Evolutionary conservation across 2,113 vertebrate species (phyloP), one percentile per base, ranked within the genome.

Genomic region (Neodon shergylaensis): DNA sequence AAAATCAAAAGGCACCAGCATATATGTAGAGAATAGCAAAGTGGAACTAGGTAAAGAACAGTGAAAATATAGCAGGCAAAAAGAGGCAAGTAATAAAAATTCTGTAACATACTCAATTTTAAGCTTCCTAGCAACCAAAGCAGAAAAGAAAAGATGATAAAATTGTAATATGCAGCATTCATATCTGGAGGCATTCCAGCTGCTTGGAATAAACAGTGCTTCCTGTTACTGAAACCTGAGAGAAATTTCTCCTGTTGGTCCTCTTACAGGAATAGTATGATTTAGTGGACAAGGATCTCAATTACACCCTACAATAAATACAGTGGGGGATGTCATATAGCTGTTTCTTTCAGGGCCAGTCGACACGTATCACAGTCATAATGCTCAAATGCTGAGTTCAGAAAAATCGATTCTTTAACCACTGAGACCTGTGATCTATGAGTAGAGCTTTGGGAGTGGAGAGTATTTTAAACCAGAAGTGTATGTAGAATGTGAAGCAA

Each of bases 271-370:
- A 36, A 79, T 26, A 61, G 4, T 74, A 49, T 88, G 47, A 94
- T 92, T 92, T 88, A 91, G 42, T 81, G 66, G n/a, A 54, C 47
- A 90, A 95, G 47, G 14, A 72, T 77, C 77, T 94, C 49, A 77
- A 5, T 76, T 92, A 86, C 12, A 94, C 17, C 16, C 42, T 92
- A 82, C 9, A 86, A 61, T 78, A 63, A 95, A 91, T 83, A 91
- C 1, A 94, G 61, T 31, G n/a, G 61, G 0, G 39, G 94, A 73
- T 58, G 52, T 70, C 52, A 77, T 52, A 65, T 31, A 83, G 49
- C 47, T 49, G 33, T 65, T 74, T 94, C 65, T 84, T 16, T 54
- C 19, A 82, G 17, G 39, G 28, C 24, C 24, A 2, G 39, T 26
- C 42, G 70, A 90, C 84, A 93, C 1, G 54, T 3, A 33, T 10